Base-by-base conservation (phyloP, 2,113 vertebrate genomes). In the Carassius auratus region DNA sequence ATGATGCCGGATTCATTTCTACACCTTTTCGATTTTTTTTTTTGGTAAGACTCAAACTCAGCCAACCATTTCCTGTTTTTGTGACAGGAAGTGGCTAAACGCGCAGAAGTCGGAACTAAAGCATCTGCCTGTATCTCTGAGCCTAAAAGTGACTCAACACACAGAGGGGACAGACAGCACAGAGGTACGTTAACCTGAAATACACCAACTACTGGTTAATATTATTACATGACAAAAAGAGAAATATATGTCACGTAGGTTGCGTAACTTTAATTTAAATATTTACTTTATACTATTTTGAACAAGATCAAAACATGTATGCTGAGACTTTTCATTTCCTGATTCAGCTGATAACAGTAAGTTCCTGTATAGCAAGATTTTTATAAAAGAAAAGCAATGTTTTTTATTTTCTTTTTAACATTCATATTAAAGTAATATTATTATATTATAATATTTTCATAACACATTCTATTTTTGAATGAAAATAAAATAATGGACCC, bases 41-140 rank as follows among this genome's bases (percentile, higher is more conserved):
- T 30, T 26, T 26, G 26, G 89, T 84, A 89, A 90, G 84, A 92
- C 88, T 92, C 59, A 89, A 93, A 92, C 92, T 85, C 10, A 45
- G 88, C 91, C 90, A 85, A 90, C 71, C 23, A 10, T 93, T 98
- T 99, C 97, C 97, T 98, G 97, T 98, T 98, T 97, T 93, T 95
- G 94, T 89, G 88, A 91, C 96, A 98, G 97, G 97, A 98, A 97
- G 94, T 59, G 85, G 93, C 92, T 87, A 91, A 91, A 91, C 59
- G 88, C 86, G 91, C 93, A 84, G 93, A 92, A 89, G 50, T 74
- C 66, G 92, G 91, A 91, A 94, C 91, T 87, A 78, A 90, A 85
- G 91, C 89, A 5, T 87, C 84, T 88, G 89, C 88, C 86, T 89
- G 55, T 73, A 89, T 88, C 82, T 74, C 86, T 9, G 38, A 87